These are phyloP conservation scores for Xylocopa sonorina DNA, from an alignment of 1,140 invertebrate species.

Conservation along the genomic window DNA sequence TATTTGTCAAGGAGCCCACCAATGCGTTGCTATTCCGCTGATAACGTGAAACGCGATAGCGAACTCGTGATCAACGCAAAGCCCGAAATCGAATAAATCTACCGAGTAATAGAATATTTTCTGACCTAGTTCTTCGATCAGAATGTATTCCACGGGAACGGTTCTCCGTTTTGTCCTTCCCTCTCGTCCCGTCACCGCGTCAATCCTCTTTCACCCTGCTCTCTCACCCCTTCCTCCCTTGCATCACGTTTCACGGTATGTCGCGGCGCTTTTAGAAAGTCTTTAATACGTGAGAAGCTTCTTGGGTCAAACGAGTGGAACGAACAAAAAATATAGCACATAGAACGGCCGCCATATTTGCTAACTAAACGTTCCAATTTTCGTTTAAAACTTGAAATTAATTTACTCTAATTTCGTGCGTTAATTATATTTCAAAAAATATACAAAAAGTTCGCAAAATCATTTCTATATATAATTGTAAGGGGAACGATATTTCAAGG, in stretches of 20 bases:
- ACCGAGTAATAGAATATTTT: slow-evolving; percentile 32
- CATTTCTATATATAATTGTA: too few species aligned
- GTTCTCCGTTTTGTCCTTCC: background rate
- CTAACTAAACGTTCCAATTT: background rate
- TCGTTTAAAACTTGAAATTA: too few species aligned
- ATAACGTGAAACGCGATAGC: background rate
- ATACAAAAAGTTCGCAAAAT: too few species aligned
- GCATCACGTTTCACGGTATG: background rate
- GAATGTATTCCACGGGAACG: background rate
- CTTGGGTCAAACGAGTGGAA: background rate
- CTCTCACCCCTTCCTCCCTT: background rate
- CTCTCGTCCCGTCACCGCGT: background rate
- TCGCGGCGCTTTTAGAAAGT: slow-evolving; percentile 36
- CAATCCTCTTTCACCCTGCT: slow-evolving; percentile 25
- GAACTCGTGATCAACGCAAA: background rate
- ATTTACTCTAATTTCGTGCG: too few species aligned
- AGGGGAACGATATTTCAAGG: too few species aligned
- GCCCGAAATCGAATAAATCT: slow-evolving; percentile 22
- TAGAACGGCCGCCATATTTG: background rate
- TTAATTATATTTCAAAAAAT: too few species aligned
- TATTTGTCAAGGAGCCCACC: background rate
- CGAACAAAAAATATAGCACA: background rate
- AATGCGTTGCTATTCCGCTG: background rate
- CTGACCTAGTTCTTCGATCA: slow-evolving; percentile 27
- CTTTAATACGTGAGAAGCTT: slow-evolving; percentile 32